phyloP scores from a whole-genome alignment of 2,113 vertebrate genomes.

The Apodemus speciosus region DNA sequence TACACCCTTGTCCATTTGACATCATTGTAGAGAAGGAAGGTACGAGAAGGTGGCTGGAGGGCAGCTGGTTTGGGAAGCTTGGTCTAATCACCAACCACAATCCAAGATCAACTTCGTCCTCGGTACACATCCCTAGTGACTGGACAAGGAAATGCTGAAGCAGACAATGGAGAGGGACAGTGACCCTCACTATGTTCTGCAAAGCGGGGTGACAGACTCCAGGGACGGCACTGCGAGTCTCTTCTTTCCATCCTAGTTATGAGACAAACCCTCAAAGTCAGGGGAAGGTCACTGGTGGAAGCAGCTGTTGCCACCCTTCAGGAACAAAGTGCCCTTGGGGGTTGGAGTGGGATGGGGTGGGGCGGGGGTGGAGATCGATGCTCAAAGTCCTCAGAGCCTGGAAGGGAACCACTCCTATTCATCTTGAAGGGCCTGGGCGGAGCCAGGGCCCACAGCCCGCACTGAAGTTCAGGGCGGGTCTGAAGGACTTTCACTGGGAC shows the following conservation, averaged over 20 bases:
- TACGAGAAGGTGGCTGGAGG: not conserved
- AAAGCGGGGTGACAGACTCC: not conserved
- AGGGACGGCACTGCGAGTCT: not conserved
- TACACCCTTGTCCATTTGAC: not conserved
- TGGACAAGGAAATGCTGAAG: not conserved
- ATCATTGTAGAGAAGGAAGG: not conserved
- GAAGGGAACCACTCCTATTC: not conserved
- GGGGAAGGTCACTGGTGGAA: not conserved
- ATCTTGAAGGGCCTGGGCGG: not conserved
- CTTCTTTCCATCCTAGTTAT: not conserved
- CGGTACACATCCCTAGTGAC: rapidly evolving
- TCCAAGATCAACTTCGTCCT: not conserved
- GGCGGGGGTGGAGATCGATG: not conserved
- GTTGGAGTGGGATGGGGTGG: not conserved
- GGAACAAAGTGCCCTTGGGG: not conserved
- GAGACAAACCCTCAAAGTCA: not conserved
- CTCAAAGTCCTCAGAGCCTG: too few relatives aligned
- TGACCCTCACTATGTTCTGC: not conserved
- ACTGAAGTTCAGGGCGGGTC: not conserved
- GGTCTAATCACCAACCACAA: not conserved
- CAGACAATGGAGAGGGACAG: not conserved
- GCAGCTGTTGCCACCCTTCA: not conserved
- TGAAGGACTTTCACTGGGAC: too few relatives aligned
- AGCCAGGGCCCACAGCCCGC: not conserved
- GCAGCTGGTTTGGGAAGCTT: not conserved